phyloP scores from a whole-genome alignment of 1,140 invertebrate genomes.

The Rhopalosiphum padi region DNA sequence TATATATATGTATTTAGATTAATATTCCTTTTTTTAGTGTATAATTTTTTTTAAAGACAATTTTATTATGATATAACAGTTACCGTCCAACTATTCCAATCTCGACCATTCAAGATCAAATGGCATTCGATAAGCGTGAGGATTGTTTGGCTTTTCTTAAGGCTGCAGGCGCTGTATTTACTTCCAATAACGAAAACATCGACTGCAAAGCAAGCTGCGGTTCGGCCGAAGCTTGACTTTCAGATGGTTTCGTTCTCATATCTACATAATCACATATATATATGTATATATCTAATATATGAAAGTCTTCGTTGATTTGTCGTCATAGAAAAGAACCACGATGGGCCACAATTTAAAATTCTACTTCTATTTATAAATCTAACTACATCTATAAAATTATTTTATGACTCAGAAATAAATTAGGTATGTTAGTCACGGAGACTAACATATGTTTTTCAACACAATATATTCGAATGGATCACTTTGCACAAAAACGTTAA shows the following conservation, averaged over 20 bases:
- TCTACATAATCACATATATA: slow-evolving; percentile 34
- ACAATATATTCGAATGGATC: not conserved
- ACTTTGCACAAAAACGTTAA: slow-evolving; percentile 18
- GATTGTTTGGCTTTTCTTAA: slow-evolving; percentile 87
- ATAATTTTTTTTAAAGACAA: slow-evolving; percentile 33
- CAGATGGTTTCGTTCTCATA: slow-evolving; percentile 52
- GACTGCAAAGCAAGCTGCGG: slow-evolving; percentile 85
- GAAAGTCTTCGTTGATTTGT: slow-evolving; percentile 56
- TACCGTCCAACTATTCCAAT: slow-evolving; percentile 90
- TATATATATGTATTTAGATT: not conserved
- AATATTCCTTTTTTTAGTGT: not conserved
- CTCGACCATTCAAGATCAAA: slow-evolving; percentile 81
- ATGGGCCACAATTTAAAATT: slow-evolving; percentile 42
- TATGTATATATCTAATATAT: slow-evolving; percentile 43
- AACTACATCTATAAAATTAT: slow-evolving; percentile 52
- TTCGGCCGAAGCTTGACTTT: slow-evolving; percentile 62
- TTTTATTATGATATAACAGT: slow-evolving; percentile 75
- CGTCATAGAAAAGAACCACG: slow-evolving; percentile 44
- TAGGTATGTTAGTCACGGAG: slow-evolving; percentile 30
- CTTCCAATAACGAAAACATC: slow-evolving; percentile 74
- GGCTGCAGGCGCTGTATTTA: slow-evolving; percentile 79
- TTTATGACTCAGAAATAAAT: slow-evolving; percentile 24
- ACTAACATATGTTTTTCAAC: slow-evolving; percentile 25
- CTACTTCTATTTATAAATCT: slow-evolving; percentile 48
- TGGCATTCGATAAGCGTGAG: slow-evolving; percentile 83